Evolutionary conservation across 2,113 vertebrate genomes (phyloP).

Genomic region (Corydoras sp.): DNA sequence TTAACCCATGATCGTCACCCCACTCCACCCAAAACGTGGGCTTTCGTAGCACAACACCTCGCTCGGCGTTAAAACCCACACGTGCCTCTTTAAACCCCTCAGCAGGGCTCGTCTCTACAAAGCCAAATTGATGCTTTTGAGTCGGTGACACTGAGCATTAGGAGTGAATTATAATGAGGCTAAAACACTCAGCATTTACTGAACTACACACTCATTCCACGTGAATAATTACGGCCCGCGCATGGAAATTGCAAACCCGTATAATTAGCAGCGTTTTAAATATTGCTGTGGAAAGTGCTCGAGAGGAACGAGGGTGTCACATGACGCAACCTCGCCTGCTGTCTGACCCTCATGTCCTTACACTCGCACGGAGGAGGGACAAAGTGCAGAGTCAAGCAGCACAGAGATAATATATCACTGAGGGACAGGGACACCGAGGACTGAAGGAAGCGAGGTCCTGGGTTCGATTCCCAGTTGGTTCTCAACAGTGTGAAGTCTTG

Average conservation of each 20-base stretch:
- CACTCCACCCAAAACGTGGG: too few relatives aligned
- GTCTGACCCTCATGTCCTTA: not conserved
- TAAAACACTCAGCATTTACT: slow-evolving; percentile 1
- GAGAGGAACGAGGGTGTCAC: not conserved
- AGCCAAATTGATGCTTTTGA: slow-evolving; percentile 26
- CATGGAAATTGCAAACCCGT: slow-evolving; percentile 13
- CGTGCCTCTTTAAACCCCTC: slow-evolving; percentile 1
- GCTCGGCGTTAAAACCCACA: not conserved
- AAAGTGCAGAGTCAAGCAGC: too few relatives aligned
- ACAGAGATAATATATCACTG: not conserved
- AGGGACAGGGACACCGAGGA: not conserved
- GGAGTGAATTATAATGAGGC: slow-evolving; percentile 23
- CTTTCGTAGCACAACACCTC: too few relatives aligned
- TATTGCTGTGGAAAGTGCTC: not conserved
- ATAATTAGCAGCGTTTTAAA: slow-evolving; percentile 10
- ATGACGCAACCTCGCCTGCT: not conserved
- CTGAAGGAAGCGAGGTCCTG: not conserved
- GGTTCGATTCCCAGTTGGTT: too few relatives aligned
- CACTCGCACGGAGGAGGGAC: not conserved
- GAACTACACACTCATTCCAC: not conserved
- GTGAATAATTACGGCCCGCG: slow-evolving; percentile 14
- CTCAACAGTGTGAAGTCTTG: too few relatives aligned
- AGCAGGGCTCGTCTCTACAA: not conserved
- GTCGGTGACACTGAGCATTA: slow-evolving; percentile 14
- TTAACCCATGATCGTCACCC: too few relatives aligned